Conservation (phyloP, 2,888 invertebrate species). For the Brenthis hecate region DNA sequence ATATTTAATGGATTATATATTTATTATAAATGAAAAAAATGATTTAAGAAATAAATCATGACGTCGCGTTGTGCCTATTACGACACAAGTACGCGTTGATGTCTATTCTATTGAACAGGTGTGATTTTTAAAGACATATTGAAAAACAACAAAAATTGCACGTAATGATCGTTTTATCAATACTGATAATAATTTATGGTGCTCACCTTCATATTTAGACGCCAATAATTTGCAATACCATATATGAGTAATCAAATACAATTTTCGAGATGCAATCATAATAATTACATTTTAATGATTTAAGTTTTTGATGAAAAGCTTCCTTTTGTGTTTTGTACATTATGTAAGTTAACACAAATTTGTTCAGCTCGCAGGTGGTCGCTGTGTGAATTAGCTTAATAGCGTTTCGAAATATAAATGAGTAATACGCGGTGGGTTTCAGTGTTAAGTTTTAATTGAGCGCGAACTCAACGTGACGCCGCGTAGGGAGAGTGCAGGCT, state of each 20-base stretch:
- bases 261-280: slow-evolving; percentile 40
- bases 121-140: slow-evolving; percentile 16
- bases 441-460: slow-evolving; percentile 40
- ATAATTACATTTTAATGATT: slow-evolving; percentile 53
- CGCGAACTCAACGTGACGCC: slow-evolving; percentile 35
- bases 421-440: slow-evolving; percentile 31
- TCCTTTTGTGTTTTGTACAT: slow-evolving; percentile 49
- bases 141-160: slow-evolving; percentile 4
- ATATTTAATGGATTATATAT: no score
- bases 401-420: slow-evolving; percentile 38
- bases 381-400: slow-evolving; percentile 37
- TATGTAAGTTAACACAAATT: slow-evolving; percentile 32
- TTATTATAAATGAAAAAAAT: no score
- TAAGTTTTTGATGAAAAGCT: slow-evolving; percentile 50
- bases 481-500: slow-evolving; percentile 17
- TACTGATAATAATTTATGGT: slow-evolving; percentile 24
- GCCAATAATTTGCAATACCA: slow-evolving; percentile 33
- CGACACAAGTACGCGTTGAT: slow-evolving; percentile 60
- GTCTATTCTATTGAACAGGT: slow-evolving; percentile 61
- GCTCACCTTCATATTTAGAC: slow-evolving; percentile 32
- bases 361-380: slow-evolving; percentile 36
- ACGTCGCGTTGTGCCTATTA: neutral
- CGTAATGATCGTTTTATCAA: slow-evolving; percentile 12
- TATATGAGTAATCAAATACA: slow-evolving; percentile 32
- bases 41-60: neutral